phyloP scores from a whole-genome alignment of 92 coral and sea anemone genomes.

The Hydrozoanthus gracilis region DNA sequence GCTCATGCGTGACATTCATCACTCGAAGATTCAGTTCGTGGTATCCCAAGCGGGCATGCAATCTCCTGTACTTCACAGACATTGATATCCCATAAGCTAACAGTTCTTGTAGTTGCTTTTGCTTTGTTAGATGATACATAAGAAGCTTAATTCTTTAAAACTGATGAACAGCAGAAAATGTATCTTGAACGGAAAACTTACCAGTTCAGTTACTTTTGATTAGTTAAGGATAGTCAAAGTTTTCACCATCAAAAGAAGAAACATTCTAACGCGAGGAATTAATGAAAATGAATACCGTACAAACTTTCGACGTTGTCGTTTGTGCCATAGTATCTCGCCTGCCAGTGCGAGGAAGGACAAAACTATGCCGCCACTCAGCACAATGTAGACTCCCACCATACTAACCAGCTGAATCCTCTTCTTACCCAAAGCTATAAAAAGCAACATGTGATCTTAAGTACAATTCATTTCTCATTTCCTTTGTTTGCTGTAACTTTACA shows the following conservation, averaged over 20 bases:
- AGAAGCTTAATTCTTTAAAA: too few relatives aligned
- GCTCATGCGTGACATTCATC: too few relatives aligned
- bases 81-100: too few relatives aligned
- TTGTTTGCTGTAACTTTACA: too few relatives aligned
- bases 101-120: too few relatives aligned
- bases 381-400: conserved; percentile 83
- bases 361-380: conserved; percentile 61
- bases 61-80: too few relatives aligned
- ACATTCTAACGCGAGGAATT: neutral
- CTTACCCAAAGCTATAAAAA: conserved; percentile 58
- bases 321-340: conserved; percentile 67
- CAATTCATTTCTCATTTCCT: neutral
- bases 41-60: too few relatives aligned
- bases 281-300: conserved; percentile 40
- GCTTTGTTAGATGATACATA: too few relatives aligned
- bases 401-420: conserved; percentile 68
- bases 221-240: neutral
- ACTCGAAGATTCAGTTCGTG: too few relatives aligned
- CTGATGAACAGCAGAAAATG: too few relatives aligned
- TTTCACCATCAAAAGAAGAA: neutral
- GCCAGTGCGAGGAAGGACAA: conserved; percentile 66
- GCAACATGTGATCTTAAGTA: neutral
- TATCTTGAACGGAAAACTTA: too few relatives aligned
- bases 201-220: too few relatives aligned
- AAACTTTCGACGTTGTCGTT: conserved; percentile 39